These are phyloP conservation scores for Nothoprocta perdicaria DNA, from an alignment of 2,113 vertebrate species.

Conservation along the genomic window DNA sequence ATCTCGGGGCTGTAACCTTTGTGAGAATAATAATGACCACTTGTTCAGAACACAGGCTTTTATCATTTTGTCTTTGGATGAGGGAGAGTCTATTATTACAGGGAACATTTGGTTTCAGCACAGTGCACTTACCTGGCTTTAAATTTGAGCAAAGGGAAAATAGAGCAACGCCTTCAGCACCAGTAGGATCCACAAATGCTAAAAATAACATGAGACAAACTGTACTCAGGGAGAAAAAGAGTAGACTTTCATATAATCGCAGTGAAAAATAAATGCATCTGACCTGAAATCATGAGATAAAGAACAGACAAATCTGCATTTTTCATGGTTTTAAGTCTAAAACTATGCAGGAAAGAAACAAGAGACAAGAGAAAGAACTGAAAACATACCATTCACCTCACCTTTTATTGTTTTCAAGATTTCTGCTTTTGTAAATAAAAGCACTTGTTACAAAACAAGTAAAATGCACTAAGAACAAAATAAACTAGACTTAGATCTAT, in stretches of 20 bases:
- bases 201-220: neutral
- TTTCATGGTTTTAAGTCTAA: neutral
- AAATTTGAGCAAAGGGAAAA: neutral
- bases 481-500: neutral
- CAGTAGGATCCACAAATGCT: neutral
- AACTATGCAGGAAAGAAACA: neutral
- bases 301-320: neutral
- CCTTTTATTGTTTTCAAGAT: neutral
- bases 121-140: neutral
- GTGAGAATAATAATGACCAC: neutral
- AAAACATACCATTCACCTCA: neutral
- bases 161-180: neutral
- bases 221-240: slow-evolving; percentile 1
- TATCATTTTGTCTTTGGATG: neutral
- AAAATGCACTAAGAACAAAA: neutral
- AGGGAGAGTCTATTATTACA: neutral
- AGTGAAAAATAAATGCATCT: neutral
- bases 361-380: neutral
- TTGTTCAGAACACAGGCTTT: neutral
- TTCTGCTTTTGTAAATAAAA: neutral
- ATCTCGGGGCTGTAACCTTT: neutral
- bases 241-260: neutral
- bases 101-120: neutral
- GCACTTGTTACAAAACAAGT: neutral
- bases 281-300: neutral